These are phyloP conservation scores for Eufriesea mexicana DNA, from an alignment of 1,140 invertebrate species.

Conservation along the genomic window DNA sequence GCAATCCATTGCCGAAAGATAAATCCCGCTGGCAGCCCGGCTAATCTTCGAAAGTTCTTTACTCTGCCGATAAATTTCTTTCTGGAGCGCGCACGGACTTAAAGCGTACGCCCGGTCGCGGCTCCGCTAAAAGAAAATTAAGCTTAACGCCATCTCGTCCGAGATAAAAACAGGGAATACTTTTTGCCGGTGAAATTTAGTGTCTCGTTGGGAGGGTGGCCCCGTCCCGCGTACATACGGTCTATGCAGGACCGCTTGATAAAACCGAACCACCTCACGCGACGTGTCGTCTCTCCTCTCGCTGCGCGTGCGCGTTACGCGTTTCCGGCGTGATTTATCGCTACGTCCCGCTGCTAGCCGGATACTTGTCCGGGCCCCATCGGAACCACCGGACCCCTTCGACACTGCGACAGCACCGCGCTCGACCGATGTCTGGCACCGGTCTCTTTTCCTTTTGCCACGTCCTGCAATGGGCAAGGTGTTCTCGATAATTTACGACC, in stretches of 20 bases:
- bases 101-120: neutral
- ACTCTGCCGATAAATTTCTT: conserved; percentile 42
- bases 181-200: conserved; percentile 52
- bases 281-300: neutral
- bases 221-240: neutral
- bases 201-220: conserved; percentile 52
- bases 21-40: neutral
- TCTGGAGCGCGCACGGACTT: conserved; percentile 17
- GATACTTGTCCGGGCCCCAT: conserved; percentile 39
- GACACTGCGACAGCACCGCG: conserved; percentile 46
- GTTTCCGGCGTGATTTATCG: conserved; percentile 62
- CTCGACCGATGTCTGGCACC: conserved; percentile 31
- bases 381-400: conserved; percentile 23
- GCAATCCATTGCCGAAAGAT: neutral
- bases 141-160: conserved; percentile 51
- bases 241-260: conserved; percentile 11
- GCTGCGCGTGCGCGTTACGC: conserved; percentile 43
- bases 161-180: conserved; percentile 36
- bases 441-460: conserved; percentile 35
- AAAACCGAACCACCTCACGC: conserved; percentile 42
- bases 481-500: conserved; percentile 54
- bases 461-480: conserved; percentile 16
- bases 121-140: conserved; percentile 40
- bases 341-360: neutral
- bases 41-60: conserved; percentile 46